These are phyloP conservation scores for Pristionchus exspectatus DNA, from an alignment of 2,888 invertebrate genomes.

Conservation along the genomic window DNA sequence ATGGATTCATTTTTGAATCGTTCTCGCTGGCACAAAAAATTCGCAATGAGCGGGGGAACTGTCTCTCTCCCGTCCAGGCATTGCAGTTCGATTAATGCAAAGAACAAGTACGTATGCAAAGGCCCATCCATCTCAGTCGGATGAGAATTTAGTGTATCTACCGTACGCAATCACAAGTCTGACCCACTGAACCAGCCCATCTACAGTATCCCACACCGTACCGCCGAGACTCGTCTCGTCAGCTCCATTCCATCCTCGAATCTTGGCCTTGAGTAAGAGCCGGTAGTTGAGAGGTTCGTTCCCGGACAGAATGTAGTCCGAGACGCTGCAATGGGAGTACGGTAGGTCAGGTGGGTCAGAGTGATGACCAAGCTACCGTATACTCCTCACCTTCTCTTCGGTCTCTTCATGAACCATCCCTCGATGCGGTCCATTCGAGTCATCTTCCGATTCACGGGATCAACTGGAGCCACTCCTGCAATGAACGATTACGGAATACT, in stretches of 20 bases:
- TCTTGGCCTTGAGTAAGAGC: background rate
- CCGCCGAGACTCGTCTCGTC: background rate
- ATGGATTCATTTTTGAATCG: too few relatives aligned
- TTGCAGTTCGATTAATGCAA: too few relatives aligned
- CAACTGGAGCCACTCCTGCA: background rate
- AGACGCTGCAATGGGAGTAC: background rate
- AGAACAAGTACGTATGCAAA: too few relatives aligned
- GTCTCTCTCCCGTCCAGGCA: too few relatives aligned
- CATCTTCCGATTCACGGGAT: background rate
- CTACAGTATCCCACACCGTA: conserved; percentile 12
- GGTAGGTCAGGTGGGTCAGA: background rate
- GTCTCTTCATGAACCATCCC: conserved; percentile 39
- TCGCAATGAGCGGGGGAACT: too few relatives aligned
- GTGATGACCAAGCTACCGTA: background rate
- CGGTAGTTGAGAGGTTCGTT: background rate
- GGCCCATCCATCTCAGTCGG: too few relatives aligned
- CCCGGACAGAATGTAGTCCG: background rate
- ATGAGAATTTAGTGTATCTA: too few relatives aligned
- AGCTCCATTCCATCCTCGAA: conserved; percentile 24
- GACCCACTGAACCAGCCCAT: background rate
- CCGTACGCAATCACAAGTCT: background rate
- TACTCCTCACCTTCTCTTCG: background rate
- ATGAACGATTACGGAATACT: background rate
- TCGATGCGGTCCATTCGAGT: background rate
- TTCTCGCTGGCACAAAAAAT: too few relatives aligned